A percentile compares a stretch with the other conserved stretches of the same genome.
These are phyloP conservation scores for Cynaeus angustus DNA, from an alignment of 2,888 invertebrate genomes.

Conservation along the genomic window DNA sequence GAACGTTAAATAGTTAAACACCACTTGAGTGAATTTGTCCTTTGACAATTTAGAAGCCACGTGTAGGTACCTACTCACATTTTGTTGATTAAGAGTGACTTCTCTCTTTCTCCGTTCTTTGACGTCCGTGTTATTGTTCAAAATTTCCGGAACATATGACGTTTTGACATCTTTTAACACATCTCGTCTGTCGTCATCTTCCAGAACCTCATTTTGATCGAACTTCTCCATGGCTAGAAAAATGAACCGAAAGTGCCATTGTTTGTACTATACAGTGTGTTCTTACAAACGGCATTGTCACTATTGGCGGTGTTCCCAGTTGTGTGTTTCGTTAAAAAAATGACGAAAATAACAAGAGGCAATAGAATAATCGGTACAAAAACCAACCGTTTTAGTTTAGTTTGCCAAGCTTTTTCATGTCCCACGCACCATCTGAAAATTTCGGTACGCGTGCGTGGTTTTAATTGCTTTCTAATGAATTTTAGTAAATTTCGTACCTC, in stretches of 20 bases:
- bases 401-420: slow-evolving; percentile 69
- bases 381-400: slow-evolving; percentile 69
- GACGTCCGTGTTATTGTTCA: slow-evolving; percentile 64
- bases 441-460: slow-evolving; percentile 47
- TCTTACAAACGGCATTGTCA: slow-evolving; percentile 42
- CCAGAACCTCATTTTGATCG: slow-evolving; percentile 58
- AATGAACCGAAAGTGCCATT: not conserved
- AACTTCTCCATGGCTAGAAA: slow-evolving; percentile 47
- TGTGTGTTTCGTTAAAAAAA: slow-evolving; percentile 55
- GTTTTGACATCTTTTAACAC: slow-evolving; percentile 60
- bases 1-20: slow-evolving; percentile 1
- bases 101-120: slow-evolving; percentile 58
- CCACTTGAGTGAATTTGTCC: not conserved
- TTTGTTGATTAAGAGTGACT: slow-evolving; percentile 32
- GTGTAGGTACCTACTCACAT: slow-evolving; percentile 28
- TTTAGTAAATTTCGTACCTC: slow-evolving; percentile 64
- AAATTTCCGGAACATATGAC: slow-evolving; percentile 57
- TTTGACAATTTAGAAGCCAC: slow-evolving; percentile 3
- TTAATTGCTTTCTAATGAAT: slow-evolving; percentile 47
- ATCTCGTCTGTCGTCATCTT: slow-evolving; percentile 60
- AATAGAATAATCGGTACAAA: slow-evolving; percentile 69
- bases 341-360: slow-evolving; percentile 66
- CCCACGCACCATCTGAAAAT: slow-evolving; percentile 71
- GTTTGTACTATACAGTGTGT: not conserved
- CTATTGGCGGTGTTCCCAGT: slow-evolving; percentile 33